Percentiles rank a stretch among this genome's conserved stretches.
phyloP scores from a whole-genome alignment of 2,113 vertebrate species.

The Mus pahari region DNA sequence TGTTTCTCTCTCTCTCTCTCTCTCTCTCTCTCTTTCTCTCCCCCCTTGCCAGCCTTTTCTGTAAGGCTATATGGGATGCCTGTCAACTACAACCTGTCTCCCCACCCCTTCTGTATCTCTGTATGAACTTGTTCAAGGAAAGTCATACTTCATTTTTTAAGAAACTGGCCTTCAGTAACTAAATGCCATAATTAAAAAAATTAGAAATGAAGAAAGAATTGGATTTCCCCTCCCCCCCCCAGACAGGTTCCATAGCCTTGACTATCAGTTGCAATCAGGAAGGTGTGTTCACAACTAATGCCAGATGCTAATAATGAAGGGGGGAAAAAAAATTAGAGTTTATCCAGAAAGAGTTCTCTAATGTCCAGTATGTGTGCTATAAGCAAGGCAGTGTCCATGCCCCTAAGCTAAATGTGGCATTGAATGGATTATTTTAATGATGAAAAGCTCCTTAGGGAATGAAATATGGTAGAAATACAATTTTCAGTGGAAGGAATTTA shows the following conservation, averaged over 20 bases:
- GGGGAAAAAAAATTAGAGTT: slow-evolving; percentile 64
- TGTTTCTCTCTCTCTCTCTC: background rate
- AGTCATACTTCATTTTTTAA: background rate
- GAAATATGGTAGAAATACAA: slow-evolving; percentile 66
- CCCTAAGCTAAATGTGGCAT: slow-evolving; percentile 39
- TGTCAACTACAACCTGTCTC: background rate
- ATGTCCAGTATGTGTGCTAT: slow-evolving; percentile 38
- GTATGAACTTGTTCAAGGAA: background rate
- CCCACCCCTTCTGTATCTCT: background rate
- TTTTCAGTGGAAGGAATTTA: slow-evolving; percentile 63
- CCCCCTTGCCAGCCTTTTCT: background rate
- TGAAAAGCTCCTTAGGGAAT: slow-evolving; percentile 71
- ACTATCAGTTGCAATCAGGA: slow-evolving; percentile 4
- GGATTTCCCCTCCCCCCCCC: background rate
- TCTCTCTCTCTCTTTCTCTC: background rate
- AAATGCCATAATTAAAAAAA: background rate
- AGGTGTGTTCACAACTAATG: background rate
- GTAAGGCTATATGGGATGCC: background rate
- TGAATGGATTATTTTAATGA: slow-evolving; percentile 70
- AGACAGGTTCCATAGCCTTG: background rate
- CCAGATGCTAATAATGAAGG: slow-evolving; percentile 33
- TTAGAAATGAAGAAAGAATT: background rate
- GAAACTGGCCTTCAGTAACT: background rate
- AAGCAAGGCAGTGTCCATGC: slow-evolving; percentile 53
- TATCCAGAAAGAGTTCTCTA: slow-evolving; percentile 28